Percentiles rank a stretch among this genome's conserved stretches.
These are phyloP conservation scores for Drosophila seclusa DNA, from an alignment of 2,888 invertebrate species.

Conservation along the genomic window DNA sequence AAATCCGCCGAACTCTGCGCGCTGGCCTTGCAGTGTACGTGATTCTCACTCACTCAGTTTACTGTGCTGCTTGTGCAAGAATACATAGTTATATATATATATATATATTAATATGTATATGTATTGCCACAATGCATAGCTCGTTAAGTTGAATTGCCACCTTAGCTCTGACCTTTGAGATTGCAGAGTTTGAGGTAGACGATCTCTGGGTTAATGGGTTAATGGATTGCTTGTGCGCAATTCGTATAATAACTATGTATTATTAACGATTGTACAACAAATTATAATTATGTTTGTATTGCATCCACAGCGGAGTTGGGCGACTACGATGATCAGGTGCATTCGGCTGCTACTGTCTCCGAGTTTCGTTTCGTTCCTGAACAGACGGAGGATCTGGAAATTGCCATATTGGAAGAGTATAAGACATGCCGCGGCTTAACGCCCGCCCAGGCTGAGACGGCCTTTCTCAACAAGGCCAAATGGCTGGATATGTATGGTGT, in stretches of 20 bases:
- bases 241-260: constrained; percentile 11
- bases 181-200: background rate
- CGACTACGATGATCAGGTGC: constrained; percentile 96
- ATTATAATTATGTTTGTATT: background rate
- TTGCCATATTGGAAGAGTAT: constrained; percentile 96
- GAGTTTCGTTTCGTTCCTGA: constrained; percentile 98
- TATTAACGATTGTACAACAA: background rate
- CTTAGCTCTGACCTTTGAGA: constrained; percentile 34
- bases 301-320: constrained; percentile 94
- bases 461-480: constrained; percentile 97
- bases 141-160: constrained; percentile 34
- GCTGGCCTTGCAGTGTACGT: constrained; percentile 95
- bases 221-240: constrained; percentile 27
- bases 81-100: constrained; percentile 26
- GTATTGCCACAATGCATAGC: constrained; percentile 31
- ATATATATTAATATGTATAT: background rate
- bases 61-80: constrained; percentile 31
- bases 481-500: constrained; percentile 99
- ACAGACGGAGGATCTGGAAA: constrained; percentile 98
- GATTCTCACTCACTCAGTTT: constrained; percentile 6
- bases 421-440: constrained; percentile 94
- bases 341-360: constrained; percentile 98
- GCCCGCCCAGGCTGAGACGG: constrained; percentile 97
- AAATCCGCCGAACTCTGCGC: constrained; percentile 96
- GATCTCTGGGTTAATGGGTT: constrained; percentile 22